These are phyloP conservation scores for Actinostola sp. DNA, from an alignment of 92 coral and sea anemone genomes.

Conservation along the genomic window DNA sequence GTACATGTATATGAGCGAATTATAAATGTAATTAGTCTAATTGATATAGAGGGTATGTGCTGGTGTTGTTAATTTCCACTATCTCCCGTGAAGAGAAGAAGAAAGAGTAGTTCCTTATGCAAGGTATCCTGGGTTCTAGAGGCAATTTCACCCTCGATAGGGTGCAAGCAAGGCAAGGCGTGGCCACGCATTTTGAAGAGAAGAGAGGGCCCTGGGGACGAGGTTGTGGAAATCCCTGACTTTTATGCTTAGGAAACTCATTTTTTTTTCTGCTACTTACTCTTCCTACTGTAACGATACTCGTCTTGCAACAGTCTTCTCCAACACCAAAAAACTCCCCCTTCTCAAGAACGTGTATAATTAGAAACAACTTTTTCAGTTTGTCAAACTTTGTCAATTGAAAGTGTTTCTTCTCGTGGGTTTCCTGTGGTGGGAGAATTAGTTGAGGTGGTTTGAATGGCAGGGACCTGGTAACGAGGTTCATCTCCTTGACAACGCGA, in stretches of 20 bases:
- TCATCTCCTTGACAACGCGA: slow-evolving; percentile 81
- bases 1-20: no score
- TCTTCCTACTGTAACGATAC: slow-evolving; percentile 73
- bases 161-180: no score
- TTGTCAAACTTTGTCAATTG: slow-evolving; percentile 45
- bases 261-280: slow-evolving; percentile 29
- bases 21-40: no score
- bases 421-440: slow-evolving; percentile 60
- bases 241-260: background rate
- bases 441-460: slow-evolving; percentile 68
- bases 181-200: no score
- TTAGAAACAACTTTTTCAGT: slow-evolving; percentile 63
- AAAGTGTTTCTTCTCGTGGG: slow-evolving; percentile 12
- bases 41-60: no score
- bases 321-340: slow-evolving; percentile 92
- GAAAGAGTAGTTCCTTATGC: no score
- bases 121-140: no score
- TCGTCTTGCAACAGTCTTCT: slow-evolving; percentile 65
- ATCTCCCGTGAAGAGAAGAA: no score
- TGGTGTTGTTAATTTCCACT: no score
- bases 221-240: no score
- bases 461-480: slow-evolving; percentile 60
- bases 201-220: no score
- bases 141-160: no score
- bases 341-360: slow-evolving; percentile 54